Conservation (phyloP, 2,797 vertebrate genomes). For the Squalus acanthias region DNA sequence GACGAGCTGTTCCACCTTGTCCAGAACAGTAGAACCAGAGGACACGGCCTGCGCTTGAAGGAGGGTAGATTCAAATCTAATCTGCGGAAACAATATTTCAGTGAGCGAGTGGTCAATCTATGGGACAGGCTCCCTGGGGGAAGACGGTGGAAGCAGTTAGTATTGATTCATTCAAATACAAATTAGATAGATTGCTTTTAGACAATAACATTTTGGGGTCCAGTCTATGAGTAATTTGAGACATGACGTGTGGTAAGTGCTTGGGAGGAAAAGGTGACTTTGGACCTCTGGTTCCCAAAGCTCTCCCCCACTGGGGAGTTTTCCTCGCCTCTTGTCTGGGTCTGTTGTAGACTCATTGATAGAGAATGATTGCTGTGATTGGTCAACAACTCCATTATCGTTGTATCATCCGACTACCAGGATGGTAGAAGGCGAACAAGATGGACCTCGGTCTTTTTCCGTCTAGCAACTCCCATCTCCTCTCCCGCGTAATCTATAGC, state of each 20-base stretch:
- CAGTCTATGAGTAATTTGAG: neutral
- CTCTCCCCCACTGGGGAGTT: neutral
- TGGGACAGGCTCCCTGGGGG: neutral
- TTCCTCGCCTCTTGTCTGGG: neutral
- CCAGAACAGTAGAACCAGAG: neutral
- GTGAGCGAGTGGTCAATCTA: neutral
- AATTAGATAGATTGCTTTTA: neutral
- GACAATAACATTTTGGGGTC: neutral
- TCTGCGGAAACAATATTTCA: neutral
- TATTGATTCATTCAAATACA: neutral
- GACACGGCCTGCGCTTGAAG: neutral
- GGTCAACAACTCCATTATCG: neutral
- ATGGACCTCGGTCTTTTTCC: neutral
- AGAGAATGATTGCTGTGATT: neutral
- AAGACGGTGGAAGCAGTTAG: neutral
- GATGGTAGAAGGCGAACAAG: neutral
- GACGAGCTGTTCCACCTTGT: neutral
- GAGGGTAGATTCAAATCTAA: neutral
- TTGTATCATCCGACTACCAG: neutral
- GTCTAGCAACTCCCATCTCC: neutral
- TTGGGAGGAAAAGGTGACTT: neutral
- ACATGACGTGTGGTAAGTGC: neutral
- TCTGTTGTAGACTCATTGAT: neutral
- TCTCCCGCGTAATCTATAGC: neutral
- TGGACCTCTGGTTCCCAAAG: neutral